These are phyloP conservation scores for Hirtodrosophila cameraria DNA, from an alignment of 2,888 invertebrate genomes.

Conservation along the genomic window DNA sequence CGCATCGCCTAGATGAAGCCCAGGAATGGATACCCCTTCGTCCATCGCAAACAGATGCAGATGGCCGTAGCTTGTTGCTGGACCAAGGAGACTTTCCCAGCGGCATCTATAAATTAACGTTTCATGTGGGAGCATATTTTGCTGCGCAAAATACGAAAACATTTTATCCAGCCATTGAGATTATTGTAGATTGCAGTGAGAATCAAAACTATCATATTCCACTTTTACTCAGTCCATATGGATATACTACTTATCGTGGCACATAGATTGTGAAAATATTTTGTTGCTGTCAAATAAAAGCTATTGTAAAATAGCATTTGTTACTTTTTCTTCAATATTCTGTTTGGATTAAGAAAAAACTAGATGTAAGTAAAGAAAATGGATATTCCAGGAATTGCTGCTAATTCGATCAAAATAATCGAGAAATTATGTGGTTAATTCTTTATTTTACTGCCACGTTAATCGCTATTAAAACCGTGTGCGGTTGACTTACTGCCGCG, in stretches of 20 bases:
- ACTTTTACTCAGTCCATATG: conserved; percentile 89
- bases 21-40: conserved; percentile 88
- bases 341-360: too few relatives aligned
- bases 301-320: too few relatives aligned
- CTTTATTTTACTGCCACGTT: too few relatives aligned
- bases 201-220: conserved; percentile 91
- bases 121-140: conserved; percentile 90
- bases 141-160: conserved; percentile 86
- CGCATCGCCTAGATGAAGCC: conserved; percentile 86
- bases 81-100: conserved; percentile 84
- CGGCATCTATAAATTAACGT: conserved; percentile 90
- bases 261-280: conserved; percentile 75
- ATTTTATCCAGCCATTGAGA: conserved; percentile 91
- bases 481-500: too few relatives aligned
- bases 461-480: too few relatives aligned
- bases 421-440: too few relatives aligned
- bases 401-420: too few relatives aligned
- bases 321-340: too few relatives aligned
- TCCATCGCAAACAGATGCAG: conserved; percentile 87
- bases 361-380: background rate
- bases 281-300: too few relatives aligned
- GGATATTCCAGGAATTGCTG: too few relatives aligned
- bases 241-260: conserved; percentile 89
- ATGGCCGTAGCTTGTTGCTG: conserved; percentile 77
- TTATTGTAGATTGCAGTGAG: conserved; percentile 88